Conservation (phyloP, 2,797 vertebrate species). For the Tragopan temminckii region DNA sequence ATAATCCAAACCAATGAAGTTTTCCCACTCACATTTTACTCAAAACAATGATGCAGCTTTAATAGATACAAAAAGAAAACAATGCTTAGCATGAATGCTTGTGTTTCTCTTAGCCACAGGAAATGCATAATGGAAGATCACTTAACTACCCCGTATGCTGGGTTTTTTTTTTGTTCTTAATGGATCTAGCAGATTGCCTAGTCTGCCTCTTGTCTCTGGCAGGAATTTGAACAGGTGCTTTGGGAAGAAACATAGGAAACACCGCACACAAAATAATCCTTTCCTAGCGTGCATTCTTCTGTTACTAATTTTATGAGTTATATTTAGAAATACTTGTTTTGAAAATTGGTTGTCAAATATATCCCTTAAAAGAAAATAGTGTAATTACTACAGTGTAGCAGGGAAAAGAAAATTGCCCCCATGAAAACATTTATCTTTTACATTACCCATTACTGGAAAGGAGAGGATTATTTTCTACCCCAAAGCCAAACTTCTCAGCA, state of each 20-base stretch:
- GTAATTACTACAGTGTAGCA: accelerated
- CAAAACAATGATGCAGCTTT: neutral
- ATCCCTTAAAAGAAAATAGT: neutral
- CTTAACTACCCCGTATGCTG: neutral
- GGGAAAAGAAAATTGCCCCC: accelerated
- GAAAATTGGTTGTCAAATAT: neutral
- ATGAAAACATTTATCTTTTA: neutral
- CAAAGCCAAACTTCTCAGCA: neutral
- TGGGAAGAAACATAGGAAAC: neutral
- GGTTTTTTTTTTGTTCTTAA: neutral
- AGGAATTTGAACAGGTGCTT: neutral
- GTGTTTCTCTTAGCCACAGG: neutral
- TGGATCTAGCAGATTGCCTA: neutral
- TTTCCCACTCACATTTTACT: neutral
- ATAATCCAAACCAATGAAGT: neutral
- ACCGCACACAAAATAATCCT: neutral
- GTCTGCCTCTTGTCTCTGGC: neutral
- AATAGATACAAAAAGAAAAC: neutral
- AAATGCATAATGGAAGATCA: neutral
- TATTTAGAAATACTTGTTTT: neutral
- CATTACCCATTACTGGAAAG: neutral
- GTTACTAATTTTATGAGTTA: neutral
- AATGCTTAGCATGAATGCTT: neutral
- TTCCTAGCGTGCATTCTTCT: neutral
- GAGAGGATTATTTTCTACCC: neutral